Evolutionary conservation across 2,113 vertebrate species (phyloP).

Genomic region (Sylvietta virens): DNA sequence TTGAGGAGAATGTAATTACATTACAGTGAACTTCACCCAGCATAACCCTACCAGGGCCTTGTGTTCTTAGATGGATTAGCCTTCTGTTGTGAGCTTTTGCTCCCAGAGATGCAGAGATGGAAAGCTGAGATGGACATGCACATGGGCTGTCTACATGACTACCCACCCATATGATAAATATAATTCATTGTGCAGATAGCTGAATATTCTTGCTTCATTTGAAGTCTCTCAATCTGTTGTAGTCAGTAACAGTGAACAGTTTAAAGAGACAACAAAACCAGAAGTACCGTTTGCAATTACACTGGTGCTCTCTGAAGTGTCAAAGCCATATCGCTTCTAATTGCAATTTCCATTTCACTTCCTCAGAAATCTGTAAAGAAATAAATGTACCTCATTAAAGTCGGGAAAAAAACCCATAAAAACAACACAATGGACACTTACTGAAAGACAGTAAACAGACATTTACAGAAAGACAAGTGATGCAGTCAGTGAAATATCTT

Average conservation of each 20-base stretch:
- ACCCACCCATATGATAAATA: background rate
- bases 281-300: background rate
- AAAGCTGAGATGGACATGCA: background rate
- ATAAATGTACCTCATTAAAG: background rate
- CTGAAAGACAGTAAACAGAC: background rate
- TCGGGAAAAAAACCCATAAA: background rate
- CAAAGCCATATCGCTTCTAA: background rate
- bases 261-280: background rate
- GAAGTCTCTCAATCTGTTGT: background rate
- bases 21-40: background rate
- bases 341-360: background rate
- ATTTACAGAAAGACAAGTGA: conserved; percentile 3
- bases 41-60: background rate
- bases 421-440: background rate
- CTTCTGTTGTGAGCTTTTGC: background rate
- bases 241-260: background rate
- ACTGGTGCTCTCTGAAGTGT: background rate
- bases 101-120: too few relatives aligned
- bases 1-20: background rate
- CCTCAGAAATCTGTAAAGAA: background rate
- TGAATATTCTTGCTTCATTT: background rate
- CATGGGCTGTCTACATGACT: background rate
- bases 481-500: background rate
- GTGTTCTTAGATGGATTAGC: background rate
- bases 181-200: background rate